Percentiles rank a stretch among this genome's conserved stretches.
Evolutionary conservation across 2,797 vertebrate species (phyloP).

Genomic region (Mormyrops attenuatus): DNA sequence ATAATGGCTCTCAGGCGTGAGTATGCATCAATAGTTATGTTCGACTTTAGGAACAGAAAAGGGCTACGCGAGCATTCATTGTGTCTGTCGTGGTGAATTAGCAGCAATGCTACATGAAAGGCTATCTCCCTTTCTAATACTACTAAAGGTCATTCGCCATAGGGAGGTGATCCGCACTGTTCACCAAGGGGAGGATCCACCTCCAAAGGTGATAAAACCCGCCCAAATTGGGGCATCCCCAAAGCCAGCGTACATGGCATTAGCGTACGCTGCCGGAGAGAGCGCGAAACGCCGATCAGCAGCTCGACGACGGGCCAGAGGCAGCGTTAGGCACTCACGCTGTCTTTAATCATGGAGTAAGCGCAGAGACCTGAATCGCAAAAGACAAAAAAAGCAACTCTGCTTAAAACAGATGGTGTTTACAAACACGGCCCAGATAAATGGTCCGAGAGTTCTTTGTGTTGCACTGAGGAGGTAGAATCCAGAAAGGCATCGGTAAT

Average conservation of each 20-base stretch:
- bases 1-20: not conserved
- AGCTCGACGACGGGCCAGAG: not conserved
- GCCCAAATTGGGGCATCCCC: not conserved
- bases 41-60: not conserved
- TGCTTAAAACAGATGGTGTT: constrained; percentile 42
- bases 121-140: not conserved
- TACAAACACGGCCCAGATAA: constrained; percentile 37
- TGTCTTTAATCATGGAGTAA: not conserved
- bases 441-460: constrained; percentile 31
- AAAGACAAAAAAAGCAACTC: constrained; percentile 11
- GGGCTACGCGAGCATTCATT: not conserved
- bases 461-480: not conserved
- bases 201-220: not conserved
- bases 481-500: not conserved
- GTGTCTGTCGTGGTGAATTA: not conserved
- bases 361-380: not conserved
- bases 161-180: not conserved
- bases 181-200: not conserved
- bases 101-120: not conserved
- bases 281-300: not conserved
- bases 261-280: not conserved
- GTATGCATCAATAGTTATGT: not conserved
- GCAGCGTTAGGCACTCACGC: not conserved
- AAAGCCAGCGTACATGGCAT: not conserved
- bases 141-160: not conserved